These are phyloP conservation scores for Drosophila neocordata DNA, from an alignment of 1,140 invertebrate genomes.

Conservation along the genomic window DNA sequence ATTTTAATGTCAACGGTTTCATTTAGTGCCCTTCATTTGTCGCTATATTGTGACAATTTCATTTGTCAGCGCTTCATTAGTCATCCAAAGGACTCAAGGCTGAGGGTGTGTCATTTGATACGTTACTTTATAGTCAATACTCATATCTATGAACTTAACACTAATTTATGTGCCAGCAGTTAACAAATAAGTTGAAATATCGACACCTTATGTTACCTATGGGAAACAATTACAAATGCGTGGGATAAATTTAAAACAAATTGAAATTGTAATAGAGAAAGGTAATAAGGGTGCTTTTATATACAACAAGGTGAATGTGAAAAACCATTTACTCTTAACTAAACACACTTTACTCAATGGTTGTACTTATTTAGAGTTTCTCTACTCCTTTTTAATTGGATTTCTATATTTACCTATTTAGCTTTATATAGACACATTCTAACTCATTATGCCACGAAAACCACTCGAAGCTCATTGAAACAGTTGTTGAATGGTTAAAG, in stretches of 20 bases:
- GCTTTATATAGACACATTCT: no score
- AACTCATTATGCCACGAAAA: no score
- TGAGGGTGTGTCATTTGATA: slow-evolving; percentile 1
- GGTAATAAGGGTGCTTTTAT: background rate
- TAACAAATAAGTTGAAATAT: slow-evolving; percentile 23
- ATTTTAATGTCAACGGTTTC: slow-evolving; percentile 50
- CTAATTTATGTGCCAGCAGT: slow-evolving; percentile 44
- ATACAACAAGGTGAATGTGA: background rate
- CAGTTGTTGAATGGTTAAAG: no score
- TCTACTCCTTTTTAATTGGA: background rate
- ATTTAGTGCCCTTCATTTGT: slow-evolving; percentile 57
- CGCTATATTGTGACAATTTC: slow-evolving; percentile 54
- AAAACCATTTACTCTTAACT: background rate
- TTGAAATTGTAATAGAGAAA: background rate
- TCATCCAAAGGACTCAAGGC: slow-evolving; percentile 26
- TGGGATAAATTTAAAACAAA: slow-evolving; percentile 31
- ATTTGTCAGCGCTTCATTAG: slow-evolving; percentile 60
- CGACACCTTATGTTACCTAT: slow-evolving; percentile 54
- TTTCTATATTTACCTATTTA: no score
- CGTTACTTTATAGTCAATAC: background rate
- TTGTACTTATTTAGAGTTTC: background rate
- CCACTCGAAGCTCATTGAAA: no score
- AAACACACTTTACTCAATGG: background rate
- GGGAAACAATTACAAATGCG: slow-evolving; percentile 23
- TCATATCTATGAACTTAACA: slow-evolving; percentile 31